phyloP scores from a whole-genome alignment of 2,888 invertebrate species.

The Baronia brevicornis region DNA sequence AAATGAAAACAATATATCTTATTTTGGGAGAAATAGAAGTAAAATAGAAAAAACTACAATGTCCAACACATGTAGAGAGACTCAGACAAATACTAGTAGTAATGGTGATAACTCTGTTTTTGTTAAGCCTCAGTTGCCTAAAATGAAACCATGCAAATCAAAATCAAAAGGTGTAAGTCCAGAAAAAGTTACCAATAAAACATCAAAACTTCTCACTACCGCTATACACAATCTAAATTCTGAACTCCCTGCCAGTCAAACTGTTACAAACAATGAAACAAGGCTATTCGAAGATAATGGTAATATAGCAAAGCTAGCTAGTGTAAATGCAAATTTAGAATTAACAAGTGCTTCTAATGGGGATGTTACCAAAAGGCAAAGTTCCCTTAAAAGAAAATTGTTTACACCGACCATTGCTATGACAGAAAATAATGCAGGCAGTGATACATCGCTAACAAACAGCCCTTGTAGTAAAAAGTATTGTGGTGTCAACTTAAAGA shows the following conservation, averaged over 20 bases:
- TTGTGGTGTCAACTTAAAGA: conserved; percentile 37
- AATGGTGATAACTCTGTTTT: conserved; percentile 39
- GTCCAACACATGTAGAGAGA: too few species aligned
- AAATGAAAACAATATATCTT: conserved; percentile 13
- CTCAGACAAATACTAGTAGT: not conserved
- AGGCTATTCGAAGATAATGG: not conserved
- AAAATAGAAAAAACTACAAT: conserved; percentile 24
- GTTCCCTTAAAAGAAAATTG: conserved; percentile 61
- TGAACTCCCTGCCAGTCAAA: too few species aligned
- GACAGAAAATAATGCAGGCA: conserved; percentile 38
- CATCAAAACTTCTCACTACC: conserved; percentile 1
- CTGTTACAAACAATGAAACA: too few species aligned
- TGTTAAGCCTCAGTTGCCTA: conserved; percentile 41
- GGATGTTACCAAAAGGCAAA: conserved; percentile 52
- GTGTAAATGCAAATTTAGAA: too few species aligned
- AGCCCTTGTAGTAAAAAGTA: conserved; percentile 46
- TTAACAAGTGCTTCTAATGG: too few species aligned
- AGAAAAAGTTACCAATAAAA: conserved; percentile 10
- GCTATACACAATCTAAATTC: not conserved
- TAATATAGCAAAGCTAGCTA: too few species aligned
- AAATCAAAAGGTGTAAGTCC: conserved; percentile 14
- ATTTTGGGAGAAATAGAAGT: conserved; percentile 30
- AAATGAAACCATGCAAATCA: conserved; percentile 28
- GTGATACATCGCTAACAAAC: conserved; percentile 30
- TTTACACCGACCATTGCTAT: conserved; percentile 59